Base-by-base conservation (phyloP, 2,797 vertebrate genomes). In the Epinephelus malabaricus region DNA sequence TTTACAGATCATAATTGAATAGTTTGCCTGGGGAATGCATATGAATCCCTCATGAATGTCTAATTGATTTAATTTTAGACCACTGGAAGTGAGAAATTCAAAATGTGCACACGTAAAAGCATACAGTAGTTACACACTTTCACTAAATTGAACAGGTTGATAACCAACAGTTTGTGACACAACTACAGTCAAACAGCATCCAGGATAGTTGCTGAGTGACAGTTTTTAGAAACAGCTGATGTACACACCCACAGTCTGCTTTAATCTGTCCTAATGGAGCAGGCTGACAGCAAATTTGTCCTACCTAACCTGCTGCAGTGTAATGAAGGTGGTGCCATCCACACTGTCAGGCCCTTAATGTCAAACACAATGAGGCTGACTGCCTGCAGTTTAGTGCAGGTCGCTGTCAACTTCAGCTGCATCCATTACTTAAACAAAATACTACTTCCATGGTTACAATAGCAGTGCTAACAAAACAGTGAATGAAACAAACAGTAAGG, bases 1-100 rank as follows among this genome's bases (percentile, higher is more conserved):
- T 90, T 89, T 87, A 76, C 27, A 4, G 68, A 83, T 78, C 78
- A 69, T 78, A 84, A 87, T 87, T 78, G 73, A 69, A 83, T 88
- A 0, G 66, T 77, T 85, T 64, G 69, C 70, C 47, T 2, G 14
- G 23, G 45, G 67, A 76, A 79, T 72, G 53, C 74, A 54, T 67
- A 61, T 30, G 38, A 71, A 55, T 68, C 10, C 64, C 19, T 69
- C 50, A 30, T 68, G 74, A 68, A 80, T 62, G 15, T 68, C 73
- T 85, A 82, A 82, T 69, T 85, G 25, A 76, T 81, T 87, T 73
- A 5, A 80, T 55, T 68, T 80, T 68, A 78, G 34, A 50, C 40
- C 13, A 70, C 40, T 53, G 60, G 21, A 67, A 74, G 46, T 56
- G 4, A 73, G 13, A 68, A 56, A 53, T 40, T 60, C n/a, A 60